Conservation (phyloP, 2,797 vertebrate species). For the Peromyscus melanophrys region DNA sequence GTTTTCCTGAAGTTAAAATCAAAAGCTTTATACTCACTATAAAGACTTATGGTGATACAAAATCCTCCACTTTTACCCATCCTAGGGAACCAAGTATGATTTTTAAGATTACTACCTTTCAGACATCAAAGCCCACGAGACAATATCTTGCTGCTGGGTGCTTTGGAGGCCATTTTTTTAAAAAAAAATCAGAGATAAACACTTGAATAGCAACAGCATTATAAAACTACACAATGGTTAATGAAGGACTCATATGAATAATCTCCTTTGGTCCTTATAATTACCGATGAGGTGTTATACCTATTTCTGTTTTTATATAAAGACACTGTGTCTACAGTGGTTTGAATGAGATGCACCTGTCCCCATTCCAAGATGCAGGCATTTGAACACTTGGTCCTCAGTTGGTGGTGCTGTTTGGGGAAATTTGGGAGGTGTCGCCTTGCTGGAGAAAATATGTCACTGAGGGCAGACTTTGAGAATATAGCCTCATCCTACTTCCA, state of each 20-base stretch:
- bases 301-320: not conserved
- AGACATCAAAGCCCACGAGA: not conserved
- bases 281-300: not conserved
- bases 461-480: not conserved
- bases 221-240: not conserved
- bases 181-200: not conserved
- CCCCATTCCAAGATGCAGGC: not conserved
- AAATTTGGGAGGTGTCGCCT: not conserved
- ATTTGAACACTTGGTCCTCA: not conserved
- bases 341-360: not conserved
- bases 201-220: not conserved
- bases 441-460: not conserved
- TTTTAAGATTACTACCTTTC: not conserved
- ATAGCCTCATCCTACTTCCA: too few relatives aligned
- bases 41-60: not conserved
- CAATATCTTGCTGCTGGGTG: not conserved
- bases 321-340: not conserved
- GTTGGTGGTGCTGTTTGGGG: not conserved
- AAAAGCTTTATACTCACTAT: not conserved
- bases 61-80: not conserved
- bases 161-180: not conserved
- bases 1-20: constrained; percentile 36
- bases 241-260: not conserved
- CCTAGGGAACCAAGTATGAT: not conserved
- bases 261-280: constrained; percentile 23